Percentiles rank a stretch among this genome's conserved stretches.
Evolutionary conservation across 2,797 vertebrate genomes (phyloP).

Genomic region (Meda fulgida): DNA sequence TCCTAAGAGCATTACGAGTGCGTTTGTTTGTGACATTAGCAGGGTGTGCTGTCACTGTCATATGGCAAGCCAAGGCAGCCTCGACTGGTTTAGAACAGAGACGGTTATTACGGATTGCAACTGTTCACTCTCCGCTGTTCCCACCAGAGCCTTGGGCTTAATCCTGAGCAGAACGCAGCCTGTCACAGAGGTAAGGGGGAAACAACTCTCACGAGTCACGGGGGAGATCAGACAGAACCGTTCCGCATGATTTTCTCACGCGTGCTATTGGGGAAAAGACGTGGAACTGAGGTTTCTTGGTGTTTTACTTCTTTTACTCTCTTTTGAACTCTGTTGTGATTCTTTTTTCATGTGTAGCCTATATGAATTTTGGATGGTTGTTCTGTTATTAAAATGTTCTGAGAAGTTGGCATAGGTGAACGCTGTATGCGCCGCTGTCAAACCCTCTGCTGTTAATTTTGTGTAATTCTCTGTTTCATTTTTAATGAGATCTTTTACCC

Average conservation of each 20-base stretch:
- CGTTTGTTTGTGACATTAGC: conserved; percentile 69
- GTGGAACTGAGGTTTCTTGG: neutral
- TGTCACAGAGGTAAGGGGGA: conserved; percentile 49
- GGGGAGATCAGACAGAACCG: neutral
- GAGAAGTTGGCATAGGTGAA: conserved; percentile 20
- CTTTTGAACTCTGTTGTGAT: neutral
- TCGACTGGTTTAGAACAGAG: conserved; percentile 66
- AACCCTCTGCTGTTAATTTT: neutral
- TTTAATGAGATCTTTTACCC: neutral
- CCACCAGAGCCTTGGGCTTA: conserved; percentile 31
- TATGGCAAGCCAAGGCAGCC: conserved; percentile 64
- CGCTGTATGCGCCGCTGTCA: neutral
- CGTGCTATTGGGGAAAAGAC: neutral
- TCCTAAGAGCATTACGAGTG: conserved; percentile 68
- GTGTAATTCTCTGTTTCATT: neutral
- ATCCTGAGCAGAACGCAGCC: conserved; percentile 42
- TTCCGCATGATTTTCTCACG: neutral
- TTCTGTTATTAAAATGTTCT: neutral
- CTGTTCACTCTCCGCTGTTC: conserved; percentile 32
- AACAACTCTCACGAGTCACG: neutral
- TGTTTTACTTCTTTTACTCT: neutral
- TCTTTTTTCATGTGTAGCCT: neutral
- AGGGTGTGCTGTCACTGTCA: conserved; percentile 67
- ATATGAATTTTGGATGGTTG: neutral
- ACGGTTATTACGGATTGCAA: conserved; percentile 47